These are phyloP conservation scores for Hydroisotoma schaefferi DNA, from an alignment of 2,888 invertebrate species.

Conservation along the genomic window DNA sequence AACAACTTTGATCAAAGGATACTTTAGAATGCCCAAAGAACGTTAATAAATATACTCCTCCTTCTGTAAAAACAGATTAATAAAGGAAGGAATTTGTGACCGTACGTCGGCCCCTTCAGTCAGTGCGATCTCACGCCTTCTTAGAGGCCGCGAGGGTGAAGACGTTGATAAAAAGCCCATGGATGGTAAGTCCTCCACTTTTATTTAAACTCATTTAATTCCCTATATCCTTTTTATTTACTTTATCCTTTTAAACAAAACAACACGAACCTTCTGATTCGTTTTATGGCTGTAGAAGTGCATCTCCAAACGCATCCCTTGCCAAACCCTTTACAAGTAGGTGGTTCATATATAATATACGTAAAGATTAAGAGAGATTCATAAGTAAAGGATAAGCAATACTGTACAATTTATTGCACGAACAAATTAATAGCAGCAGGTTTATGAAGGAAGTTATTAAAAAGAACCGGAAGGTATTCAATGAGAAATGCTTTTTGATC, in stretches of 20 bases:
- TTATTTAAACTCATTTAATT: conserved; percentile 1
- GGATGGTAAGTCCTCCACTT: conserved; percentile 17
- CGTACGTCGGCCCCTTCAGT: conserved; percentile 73
- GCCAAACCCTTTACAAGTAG: too few relatives aligned
- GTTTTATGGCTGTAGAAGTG: too few relatives aligned
- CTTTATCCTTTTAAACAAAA: neutral
- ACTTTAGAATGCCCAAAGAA: too few relatives aligned
- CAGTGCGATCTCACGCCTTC: conserved; percentile 74
- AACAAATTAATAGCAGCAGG: neutral
- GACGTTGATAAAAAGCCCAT: conserved; percentile 54
- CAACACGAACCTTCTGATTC: too few relatives aligned
- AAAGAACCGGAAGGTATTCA: conserved; percentile 9
- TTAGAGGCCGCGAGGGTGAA: conserved; percentile 66
- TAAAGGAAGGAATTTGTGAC: conserved; percentile 71
- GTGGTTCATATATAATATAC: too few relatives aligned
- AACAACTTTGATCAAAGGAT: too few relatives aligned
- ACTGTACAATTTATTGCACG: too few relatives aligned
- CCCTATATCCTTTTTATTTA: too few relatives aligned
- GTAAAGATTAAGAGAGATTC: too few relatives aligned
- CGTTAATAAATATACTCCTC: too few relatives aligned
- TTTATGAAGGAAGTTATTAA: conserved; percentile 3
- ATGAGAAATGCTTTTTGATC: conserved; percentile 39
- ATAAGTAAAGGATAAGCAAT: too few relatives aligned
- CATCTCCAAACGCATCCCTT: too few relatives aligned
- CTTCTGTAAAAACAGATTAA: conserved; percentile 56